Percentiles rank a stretch among this genome's conserved stretches.
Evolutionary conservation across 2,113 vertebrate genomes (phyloP).

Genomic region (Thalassoma bifasciatum): DNA sequence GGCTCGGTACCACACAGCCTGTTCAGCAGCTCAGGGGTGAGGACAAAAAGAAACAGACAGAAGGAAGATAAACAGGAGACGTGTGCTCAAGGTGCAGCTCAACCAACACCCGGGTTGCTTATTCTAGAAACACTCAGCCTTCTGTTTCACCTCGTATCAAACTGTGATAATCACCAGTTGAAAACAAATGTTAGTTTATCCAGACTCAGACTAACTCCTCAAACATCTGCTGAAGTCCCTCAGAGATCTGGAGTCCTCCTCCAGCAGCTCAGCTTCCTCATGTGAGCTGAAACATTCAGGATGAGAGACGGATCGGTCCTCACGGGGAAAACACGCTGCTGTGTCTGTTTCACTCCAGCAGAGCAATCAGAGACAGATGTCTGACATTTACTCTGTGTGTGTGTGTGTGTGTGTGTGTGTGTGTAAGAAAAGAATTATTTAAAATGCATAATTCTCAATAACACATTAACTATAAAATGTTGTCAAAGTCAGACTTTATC

Average conservation of each 20-base stretch:
- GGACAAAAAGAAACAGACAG: slow-evolving; percentile 13
- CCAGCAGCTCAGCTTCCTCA: slow-evolving; percentile 16
- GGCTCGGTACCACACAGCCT: not conserved
- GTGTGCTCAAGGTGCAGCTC: slow-evolving; percentile 49
- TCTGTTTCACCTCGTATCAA: no score
- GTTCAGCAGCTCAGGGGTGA: not conserved
- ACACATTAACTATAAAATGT: no score
- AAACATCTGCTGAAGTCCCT: slow-evolving; percentile 28
- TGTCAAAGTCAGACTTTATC: no score
- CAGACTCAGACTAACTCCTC: not conserved
- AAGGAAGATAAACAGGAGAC: slow-evolving; percentile 27
- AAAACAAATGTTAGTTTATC: not conserved
- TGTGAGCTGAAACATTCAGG: not conserved
- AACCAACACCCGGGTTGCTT: slow-evolving; percentile 24
- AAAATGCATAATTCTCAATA: no score
- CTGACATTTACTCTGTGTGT: not conserved
- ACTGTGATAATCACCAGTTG: no score
- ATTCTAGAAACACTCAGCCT: not conserved
- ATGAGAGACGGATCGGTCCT: not conserved
- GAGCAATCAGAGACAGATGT: not conserved
- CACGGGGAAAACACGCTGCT: not conserved
- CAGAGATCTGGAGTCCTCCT: not conserved
- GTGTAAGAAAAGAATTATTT: no score
- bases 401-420: no score
- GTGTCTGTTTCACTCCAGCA: not conserved